Conservation (phyloP, 2,797 vertebrate species). For the Arctocebus calabarensis region DNA sequence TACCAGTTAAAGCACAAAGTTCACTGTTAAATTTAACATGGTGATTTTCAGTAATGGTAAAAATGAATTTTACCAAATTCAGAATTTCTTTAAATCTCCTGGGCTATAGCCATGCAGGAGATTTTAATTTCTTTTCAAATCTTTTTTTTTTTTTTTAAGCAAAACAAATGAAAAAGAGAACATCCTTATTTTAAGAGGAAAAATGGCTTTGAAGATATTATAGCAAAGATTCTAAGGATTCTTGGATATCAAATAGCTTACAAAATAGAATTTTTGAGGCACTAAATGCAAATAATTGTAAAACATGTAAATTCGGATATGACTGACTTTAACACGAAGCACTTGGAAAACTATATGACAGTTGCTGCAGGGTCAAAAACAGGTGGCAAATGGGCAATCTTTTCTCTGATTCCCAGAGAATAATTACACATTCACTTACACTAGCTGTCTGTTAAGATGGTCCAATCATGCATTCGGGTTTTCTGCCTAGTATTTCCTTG, state of each 20-base stretch:
- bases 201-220: slow-evolving; percentile 44
- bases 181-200: slow-evolving; percentile 1
- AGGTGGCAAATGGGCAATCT: not conserved
- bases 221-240: slow-evolving; percentile 33
- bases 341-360: not conserved
- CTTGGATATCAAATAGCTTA: slow-evolving; percentile 26
- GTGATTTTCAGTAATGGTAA: slow-evolving; percentile 10
- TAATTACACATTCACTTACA: slow-evolving; percentile 31
- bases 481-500: not conserved
- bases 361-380: not conserved
- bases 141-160: not conserved
- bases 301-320: slow-evolving; percentile 18
- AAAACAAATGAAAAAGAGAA: slow-evolving; percentile 34
- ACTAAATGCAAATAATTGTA: slow-evolving; percentile 39
- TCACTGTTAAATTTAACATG: slow-evolving; percentile 4
- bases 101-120: not conserved
- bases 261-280: slow-evolving; percentile 38
- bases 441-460: not conserved
- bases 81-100: slow-evolving; percentile 40
- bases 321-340: slow-evolving; percentile 1
- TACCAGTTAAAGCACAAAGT: not conserved
- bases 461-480: not conserved
- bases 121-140: slow-evolving; percentile 64
- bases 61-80: slow-evolving; percentile 51
- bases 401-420: not conserved